Evolutionary conservation across 2,113 vertebrate genomes (phyloP).

Genomic region (Arothron firmamentum): DNA sequence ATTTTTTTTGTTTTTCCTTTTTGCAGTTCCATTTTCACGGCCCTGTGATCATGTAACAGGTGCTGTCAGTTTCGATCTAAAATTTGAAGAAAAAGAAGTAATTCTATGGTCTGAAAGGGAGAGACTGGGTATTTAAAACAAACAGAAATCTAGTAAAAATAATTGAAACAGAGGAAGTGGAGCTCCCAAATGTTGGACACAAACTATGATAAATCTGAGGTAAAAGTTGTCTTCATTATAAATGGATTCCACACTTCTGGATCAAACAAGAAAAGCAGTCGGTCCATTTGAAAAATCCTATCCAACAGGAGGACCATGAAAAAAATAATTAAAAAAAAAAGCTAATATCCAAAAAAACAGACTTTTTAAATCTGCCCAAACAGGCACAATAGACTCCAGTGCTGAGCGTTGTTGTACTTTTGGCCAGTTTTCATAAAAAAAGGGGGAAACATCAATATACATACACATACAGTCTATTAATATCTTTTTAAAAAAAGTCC

Average conservation of each 20-base stretch:
- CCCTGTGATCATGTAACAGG: slow-evolving; percentile 11
- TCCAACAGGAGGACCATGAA: slow-evolving; percentile 56
- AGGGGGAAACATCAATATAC: slow-evolving; percentile 67
- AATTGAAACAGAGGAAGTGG: slow-evolving; percentile 51
- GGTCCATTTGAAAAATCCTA: slow-evolving; percentile 45
- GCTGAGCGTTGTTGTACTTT: slow-evolving; percentile 47
- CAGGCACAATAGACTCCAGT: slow-evolving; percentile 42
- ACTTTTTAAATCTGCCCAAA: slow-evolving; percentile 36
- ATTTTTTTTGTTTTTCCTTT: slow-evolving; percentile 31
- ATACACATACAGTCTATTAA: slow-evolving; percentile 67
- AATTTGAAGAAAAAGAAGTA: not conserved
- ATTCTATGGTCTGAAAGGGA: slow-evolving; percentile 33
- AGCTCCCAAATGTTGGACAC: slow-evolving; percentile 51
- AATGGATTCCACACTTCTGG: slow-evolving; percentile 73
- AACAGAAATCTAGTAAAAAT: slow-evolving; percentile 37
- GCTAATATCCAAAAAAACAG: slow-evolving; percentile 66
- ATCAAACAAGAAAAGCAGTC: slow-evolving; percentile 63
- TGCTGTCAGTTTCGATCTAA: slow-evolving; percentile 10
- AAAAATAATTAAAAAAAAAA: slow-evolving; percentile 61
- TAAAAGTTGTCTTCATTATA: slow-evolving; percentile 79
- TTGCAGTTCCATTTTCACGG: slow-evolving; percentile 12
- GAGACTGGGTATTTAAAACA: slow-evolving; percentile 28
- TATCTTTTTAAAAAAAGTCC: slow-evolving; percentile 50
- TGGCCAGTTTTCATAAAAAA: slow-evolving; percentile 53
- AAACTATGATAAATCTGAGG: slow-evolving; percentile 73